phyloP scores from a whole-genome alignment of 2,113 vertebrate genomes.

The Electrona antarctica region DNA sequence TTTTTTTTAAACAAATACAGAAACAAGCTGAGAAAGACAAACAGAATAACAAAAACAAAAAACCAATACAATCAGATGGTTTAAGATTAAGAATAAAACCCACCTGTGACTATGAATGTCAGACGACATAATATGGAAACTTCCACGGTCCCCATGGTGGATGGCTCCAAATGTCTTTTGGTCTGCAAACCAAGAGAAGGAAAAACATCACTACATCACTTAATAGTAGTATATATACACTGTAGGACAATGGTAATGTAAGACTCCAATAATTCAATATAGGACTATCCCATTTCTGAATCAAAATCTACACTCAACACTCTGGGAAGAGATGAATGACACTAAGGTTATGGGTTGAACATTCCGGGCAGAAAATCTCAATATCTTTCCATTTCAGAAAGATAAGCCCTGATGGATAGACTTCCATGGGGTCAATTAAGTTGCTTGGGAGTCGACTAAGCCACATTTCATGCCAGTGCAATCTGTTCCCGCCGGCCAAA shows the following conservation, averaged over 20 bases:
- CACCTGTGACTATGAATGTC: conserved; percentile 65
- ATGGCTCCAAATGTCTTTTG: conserved; percentile 26
- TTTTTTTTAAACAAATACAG: no score
- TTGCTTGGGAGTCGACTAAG: conserved; percentile 26
- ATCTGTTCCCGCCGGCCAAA: conserved; percentile 36
- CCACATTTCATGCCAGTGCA: conserved; percentile 21
- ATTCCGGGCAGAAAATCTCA: background rate
- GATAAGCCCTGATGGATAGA: conserved; percentile 36
- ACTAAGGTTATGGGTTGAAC: background rate
- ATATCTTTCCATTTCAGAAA: conserved; percentile 13
- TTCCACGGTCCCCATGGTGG: conserved; percentile 60
- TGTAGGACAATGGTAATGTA: background rate
- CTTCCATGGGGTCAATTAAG: background rate
- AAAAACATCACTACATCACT: background rate
- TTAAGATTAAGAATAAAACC: conserved; percentile 13
- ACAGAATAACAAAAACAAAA: no score
- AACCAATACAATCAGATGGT: no score
- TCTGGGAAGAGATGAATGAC: background rate
- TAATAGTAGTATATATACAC: no score
- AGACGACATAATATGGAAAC: conserved; percentile 34
- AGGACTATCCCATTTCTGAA: no score
- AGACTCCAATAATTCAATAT: background rate
- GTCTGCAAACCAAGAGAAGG: conserved; percentile 50
- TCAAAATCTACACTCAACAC: no score
- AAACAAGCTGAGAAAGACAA: no score